Percentiles rank a stretch among this genome's conserved stretches.
Conservation (phyloP, 2,113 vertebrate genomes). For the Sinocyclocheilus anshuiensis region DNA sequence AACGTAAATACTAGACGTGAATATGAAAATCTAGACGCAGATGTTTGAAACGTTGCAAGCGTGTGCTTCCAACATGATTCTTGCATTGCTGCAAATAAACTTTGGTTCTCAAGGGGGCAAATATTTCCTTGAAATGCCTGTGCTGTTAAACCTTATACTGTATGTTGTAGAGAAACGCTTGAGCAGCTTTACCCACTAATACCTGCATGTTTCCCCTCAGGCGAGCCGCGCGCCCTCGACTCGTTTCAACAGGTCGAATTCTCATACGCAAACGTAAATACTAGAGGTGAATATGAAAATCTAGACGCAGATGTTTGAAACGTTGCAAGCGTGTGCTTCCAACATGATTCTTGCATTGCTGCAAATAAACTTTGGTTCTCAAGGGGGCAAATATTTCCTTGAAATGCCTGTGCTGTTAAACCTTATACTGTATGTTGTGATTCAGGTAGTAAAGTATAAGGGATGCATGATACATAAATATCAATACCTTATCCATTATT, state of each 20-base stretch:
- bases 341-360: not conserved
- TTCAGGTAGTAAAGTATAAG: not conserved
- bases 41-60: not conserved
- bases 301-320: not conserved
- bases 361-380: not conserved
- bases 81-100: not conserved
- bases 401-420: not conserved
- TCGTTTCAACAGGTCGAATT: constrained; percentile 23
- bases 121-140: not conserved
- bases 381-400: not conserved
- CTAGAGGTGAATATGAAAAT: not conserved
- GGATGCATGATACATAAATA: not conserved
- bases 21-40: not conserved
- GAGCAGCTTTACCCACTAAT: constrained; percentile 26
- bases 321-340: not conserved
- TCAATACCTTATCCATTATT: not conserved
- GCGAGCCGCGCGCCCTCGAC: not conserved
- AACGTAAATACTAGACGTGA: not conserved
- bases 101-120: not conserved
- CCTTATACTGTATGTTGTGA: not conserved
- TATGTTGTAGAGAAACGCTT: constrained; percentile 8
- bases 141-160: not conserved
- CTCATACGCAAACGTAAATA: not conserved
- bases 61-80: not conserved
- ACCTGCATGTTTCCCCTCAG: constrained; percentile 12